Conservation (phyloP, 1,140 invertebrate species). For the Agraylea sexmaculata region DNA sequence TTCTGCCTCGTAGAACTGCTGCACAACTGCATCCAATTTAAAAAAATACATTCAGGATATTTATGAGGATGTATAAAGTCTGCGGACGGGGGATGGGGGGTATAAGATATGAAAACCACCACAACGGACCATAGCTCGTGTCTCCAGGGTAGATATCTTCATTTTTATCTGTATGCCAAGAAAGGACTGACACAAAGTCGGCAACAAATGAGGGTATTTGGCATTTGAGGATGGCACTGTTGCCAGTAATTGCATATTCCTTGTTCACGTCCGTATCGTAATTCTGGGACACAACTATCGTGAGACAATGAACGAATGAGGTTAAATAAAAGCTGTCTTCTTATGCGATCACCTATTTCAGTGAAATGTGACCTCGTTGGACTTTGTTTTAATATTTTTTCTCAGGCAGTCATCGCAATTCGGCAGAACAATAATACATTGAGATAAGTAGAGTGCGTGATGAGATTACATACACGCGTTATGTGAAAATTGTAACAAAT, state of each 20-base stretch:
- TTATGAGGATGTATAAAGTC: background rate
- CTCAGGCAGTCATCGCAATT: too few relatives aligned
- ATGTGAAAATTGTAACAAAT: too few relatives aligned
- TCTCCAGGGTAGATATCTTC: conserved; percentile 49
- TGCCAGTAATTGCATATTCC: conserved; percentile 86
- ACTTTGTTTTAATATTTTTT: too few relatives aligned
- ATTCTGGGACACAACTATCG: conserved; percentile 70
- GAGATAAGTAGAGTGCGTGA: too few relatives aligned
- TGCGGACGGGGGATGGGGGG: background rate
- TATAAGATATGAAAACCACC: conserved; percentile 1
- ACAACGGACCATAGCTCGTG: conserved; percentile 50
- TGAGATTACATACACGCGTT: too few relatives aligned
- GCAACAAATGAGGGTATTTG: conserved; percentile 85
- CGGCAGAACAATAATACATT: too few relatives aligned
- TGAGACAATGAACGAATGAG: conserved; percentile 9
- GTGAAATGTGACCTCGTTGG: too few relatives aligned
- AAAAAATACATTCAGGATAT: background rate
- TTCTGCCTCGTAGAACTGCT: conserved; percentile 76
- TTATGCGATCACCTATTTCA: too few relatives aligned
- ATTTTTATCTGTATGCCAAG: conserved; percentile 76
- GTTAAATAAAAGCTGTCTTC: background rate
- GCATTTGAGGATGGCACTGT: conserved; percentile 87
- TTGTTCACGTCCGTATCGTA: conserved; percentile 87
- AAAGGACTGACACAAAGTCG: conserved; percentile 77
- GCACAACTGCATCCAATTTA: conserved; percentile 54